phyloP scores from a whole-genome alignment of 2,888 invertebrate genomes.

The Macropis europaea region DNA sequence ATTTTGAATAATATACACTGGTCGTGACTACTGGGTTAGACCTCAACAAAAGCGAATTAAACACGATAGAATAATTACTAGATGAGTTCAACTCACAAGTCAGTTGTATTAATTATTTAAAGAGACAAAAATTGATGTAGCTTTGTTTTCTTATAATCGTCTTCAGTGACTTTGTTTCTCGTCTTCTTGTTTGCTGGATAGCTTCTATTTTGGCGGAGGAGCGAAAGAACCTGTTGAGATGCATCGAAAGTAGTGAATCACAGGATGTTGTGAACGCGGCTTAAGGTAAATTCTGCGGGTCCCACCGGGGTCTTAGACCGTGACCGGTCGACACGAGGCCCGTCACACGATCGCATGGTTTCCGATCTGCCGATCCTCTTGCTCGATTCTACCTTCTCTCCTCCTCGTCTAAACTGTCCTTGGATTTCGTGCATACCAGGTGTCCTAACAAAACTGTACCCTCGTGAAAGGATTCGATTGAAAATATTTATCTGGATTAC shows the following conservation, averaged over 20 bases:
- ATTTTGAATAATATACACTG: no score
- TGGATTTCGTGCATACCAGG: slow-evolving; percentile 22
- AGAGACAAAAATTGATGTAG: no score
- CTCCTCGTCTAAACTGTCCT: slow-evolving; percentile 48
- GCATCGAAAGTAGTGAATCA: slow-evolving; percentile 16
- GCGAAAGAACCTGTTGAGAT: slow-evolving; percentile 1
- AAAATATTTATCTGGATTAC: no score
- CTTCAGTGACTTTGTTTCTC: no score
- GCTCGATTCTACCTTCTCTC: slow-evolving; percentile 57
- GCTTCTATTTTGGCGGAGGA: neutral
- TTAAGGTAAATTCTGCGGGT: slow-evolving; percentile 50
- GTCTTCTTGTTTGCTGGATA: neutral
- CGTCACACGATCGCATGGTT: slow-evolving; percentile 66
- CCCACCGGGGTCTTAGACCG: slow-evolving; percentile 54
- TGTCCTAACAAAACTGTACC: slow-evolving; percentile 1
- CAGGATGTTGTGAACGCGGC: slow-evolving; percentile 46
- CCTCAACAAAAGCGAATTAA: no score
- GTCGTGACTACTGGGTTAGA: no score
- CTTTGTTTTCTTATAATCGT: no score
- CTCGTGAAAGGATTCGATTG: no score
- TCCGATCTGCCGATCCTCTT: slow-evolving; percentile 57
- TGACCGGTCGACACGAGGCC: slow-evolving; percentile 62
- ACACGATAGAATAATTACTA: no score
- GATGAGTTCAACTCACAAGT: no score
- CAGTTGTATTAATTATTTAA: no score